phyloP scores from a whole-genome alignment of 2,888 invertebrate species.

The Epirrhoe alternata region DNA sequence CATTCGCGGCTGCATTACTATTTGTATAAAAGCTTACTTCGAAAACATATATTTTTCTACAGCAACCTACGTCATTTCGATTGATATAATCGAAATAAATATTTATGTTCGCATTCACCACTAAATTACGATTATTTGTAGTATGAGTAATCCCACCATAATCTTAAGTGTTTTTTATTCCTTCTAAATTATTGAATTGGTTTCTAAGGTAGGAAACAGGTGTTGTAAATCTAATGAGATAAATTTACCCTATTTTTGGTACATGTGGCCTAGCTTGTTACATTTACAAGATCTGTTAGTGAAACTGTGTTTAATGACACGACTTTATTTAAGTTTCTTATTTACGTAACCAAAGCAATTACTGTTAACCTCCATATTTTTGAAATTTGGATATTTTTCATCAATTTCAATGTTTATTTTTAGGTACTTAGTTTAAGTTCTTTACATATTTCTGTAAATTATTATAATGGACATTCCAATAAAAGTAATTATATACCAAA shows the following conservation, averaged over 20 bases:
- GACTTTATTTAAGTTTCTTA: conserved; percentile 28
- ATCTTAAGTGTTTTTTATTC: conserved; percentile 43
- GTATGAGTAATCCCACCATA: conserved; percentile 49
- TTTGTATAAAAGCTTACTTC: not conserved
- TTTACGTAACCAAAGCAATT: conserved; percentile 68
- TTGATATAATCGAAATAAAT: not conserved
- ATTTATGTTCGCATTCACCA: not conserved
- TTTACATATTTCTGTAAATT: conserved; percentile 62
- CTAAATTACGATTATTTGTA: conserved; percentile 22
- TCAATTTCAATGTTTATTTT: conserved; percentile 51
- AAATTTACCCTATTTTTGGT: conserved; percentile 19
- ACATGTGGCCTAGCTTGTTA: conserved; percentile 6
- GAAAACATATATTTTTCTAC: conserved; percentile 3
- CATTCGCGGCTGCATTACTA: not conserved
- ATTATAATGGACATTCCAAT: conserved; percentile 79
- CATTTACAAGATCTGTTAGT: conserved; percentile 23
- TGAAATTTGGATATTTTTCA: conserved; percentile 53
- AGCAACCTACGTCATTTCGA: not conserved
- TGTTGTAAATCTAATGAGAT: conserved; percentile 29
- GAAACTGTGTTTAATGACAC: conserved; percentile 28
- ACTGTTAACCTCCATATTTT: conserved; percentile 69
- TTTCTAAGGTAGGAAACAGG: conserved; percentile 21
- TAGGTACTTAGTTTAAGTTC: conserved; percentile 52
- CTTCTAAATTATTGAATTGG: conserved; percentile 45
- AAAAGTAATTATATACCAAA: conserved; percentile 65